Conservation (phyloP, 2,797 vertebrate genomes). For the Poecile montanus region DNA sequence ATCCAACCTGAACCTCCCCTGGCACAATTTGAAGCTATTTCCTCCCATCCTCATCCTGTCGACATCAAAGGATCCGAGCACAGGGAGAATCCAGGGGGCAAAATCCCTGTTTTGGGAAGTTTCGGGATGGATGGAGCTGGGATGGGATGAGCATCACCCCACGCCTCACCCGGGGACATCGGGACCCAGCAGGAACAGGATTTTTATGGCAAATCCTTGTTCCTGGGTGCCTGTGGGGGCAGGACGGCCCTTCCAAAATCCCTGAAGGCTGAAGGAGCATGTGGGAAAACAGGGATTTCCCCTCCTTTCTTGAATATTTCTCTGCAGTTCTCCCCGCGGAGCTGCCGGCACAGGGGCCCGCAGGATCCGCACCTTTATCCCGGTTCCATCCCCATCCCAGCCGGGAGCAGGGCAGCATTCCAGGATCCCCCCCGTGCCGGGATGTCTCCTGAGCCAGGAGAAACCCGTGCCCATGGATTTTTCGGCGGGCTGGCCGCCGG, state of each 20-base stretch:
- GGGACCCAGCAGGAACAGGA: not conserved
- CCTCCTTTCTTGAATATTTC: not conserved
- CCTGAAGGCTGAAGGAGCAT: too few relatives aligned
- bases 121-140: not conserved
- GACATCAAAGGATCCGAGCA: not conserved
- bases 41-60: not conserved
- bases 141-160: not conserved
- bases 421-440: not conserved
- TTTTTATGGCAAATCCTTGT: not conserved
- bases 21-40: not conserved
- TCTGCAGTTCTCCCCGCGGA: accelerated
- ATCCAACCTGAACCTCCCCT: not conserved
- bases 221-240: not conserved
- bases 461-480: not conserved
- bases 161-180: accelerated
- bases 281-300: accelerated
- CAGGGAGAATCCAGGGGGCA: not conserved
- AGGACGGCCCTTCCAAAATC: not conserved
- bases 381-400: not conserved
- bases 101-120: not conserved
- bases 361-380: not conserved
- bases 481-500: not conserved
- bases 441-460: not conserved
- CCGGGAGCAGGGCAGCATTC: not conserved
- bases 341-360: too few relatives aligned